phyloP scores from a whole-genome alignment of 2,797 vertebrate genomes.

The Lacerta bilineata region DNA sequence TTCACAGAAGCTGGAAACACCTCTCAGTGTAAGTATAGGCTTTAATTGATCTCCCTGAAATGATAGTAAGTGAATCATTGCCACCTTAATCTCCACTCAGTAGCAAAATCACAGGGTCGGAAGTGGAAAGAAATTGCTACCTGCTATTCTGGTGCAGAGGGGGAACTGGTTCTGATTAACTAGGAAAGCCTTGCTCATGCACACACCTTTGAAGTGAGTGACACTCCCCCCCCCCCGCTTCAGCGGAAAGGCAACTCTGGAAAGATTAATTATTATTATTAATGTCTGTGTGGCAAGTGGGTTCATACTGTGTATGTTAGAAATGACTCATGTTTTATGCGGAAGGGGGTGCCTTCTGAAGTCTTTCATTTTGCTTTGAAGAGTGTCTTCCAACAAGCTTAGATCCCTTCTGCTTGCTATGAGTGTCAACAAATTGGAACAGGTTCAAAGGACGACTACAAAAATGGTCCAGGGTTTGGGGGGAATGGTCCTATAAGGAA shows the following conservation, averaged over 20 bases:
- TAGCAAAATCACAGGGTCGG: constrained; percentile 27
- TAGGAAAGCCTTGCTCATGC: not conserved
- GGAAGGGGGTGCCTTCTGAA: not conserved
- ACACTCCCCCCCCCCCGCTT: not conserved
- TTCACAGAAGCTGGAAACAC: not conserved
- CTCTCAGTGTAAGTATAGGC: not conserved
- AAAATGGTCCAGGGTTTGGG: not conserved
- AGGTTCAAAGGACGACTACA: not conserved
- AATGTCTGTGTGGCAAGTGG: constrained; percentile 2
- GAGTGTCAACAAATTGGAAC: not conserved
- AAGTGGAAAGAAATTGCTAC: constrained; percentile 37
- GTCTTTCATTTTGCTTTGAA: not conserved
- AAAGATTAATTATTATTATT: constrained; percentile 49
- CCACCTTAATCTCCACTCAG: constrained; percentile 12
- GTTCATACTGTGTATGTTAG: not conserved
- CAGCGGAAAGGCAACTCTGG: not conserved
- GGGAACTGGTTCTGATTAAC: constrained; percentile 10
- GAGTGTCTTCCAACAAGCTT: not conserved
- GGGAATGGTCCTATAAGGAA: not conserved
- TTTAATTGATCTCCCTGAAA: constrained; percentile 36
- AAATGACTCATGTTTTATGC: constrained; percentile 7
- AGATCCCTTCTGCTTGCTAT: not conserved
- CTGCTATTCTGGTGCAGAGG: constrained; percentile 23
- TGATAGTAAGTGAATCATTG: constrained; percentile 28
- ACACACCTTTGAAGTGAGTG: constrained; percentile 20